A percentile compares a stretch with the other conserved stretches of the same genome.
These are phyloP conservation scores for Apistogramma diplotaenia DNA, from an alignment of 2,113 vertebrate species.

Conservation along the genomic window DNA sequence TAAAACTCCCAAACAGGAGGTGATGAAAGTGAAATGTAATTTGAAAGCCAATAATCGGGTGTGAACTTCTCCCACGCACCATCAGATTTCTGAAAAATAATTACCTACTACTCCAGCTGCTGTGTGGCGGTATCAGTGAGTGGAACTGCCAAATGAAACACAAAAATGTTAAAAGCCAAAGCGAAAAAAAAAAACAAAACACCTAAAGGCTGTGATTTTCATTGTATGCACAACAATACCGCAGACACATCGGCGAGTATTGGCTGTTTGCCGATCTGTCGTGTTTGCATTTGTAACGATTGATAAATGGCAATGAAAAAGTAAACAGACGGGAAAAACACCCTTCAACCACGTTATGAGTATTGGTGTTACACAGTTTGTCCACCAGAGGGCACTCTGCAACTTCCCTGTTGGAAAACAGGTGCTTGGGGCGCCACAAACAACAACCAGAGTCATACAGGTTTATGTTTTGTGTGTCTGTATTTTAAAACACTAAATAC, in stretches of 20 bases:
- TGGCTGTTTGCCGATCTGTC: rapidly evolving
- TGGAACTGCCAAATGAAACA: neutral
- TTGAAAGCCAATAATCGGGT: neutral
- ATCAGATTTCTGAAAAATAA: neutral
- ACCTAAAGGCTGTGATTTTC: neutral
- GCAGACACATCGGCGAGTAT: rapidly evolving
- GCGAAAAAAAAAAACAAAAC: neutral
- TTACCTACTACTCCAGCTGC: constrained; percentile 3
- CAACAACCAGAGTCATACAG: neutral
- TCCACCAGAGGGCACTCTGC: neutral
- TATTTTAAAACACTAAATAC: neutral
- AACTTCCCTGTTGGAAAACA: neutral
- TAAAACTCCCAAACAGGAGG: neutral
- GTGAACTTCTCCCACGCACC: neutral
- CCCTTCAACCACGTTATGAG: rapidly evolving
- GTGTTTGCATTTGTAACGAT: rapidly evolving
- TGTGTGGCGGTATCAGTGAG: neutral
- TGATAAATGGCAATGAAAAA: neutral
- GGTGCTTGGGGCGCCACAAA: neutral
- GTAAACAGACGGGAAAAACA: neutral
- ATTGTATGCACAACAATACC: neutral
- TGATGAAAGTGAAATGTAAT: neutral
- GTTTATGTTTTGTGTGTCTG: neutral
- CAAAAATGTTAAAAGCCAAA: neutral
- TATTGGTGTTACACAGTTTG: neutral